Evolutionary conservation across 2,113 vertebrate genomes (phyloP).

Genomic region (Ondatra zibethicus): DNA sequence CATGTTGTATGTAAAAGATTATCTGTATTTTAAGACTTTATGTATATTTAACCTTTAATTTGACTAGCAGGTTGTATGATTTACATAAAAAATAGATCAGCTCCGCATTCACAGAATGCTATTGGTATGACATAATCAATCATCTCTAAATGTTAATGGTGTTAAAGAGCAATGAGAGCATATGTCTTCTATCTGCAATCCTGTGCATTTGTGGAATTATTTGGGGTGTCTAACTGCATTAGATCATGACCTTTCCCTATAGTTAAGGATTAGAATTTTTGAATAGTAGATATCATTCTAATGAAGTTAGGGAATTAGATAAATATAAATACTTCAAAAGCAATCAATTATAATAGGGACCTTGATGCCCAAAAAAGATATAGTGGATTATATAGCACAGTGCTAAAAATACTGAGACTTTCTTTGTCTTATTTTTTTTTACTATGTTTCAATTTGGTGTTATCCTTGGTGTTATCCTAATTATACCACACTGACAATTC

Average conservation of each 20-base stretch:
- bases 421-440: constrained; percentile 71
- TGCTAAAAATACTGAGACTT: constrained; percentile 70
- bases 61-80: constrained; percentile 88
- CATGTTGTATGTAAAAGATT: constrained; percentile 80
- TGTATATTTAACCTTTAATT: constrained; percentile 91
- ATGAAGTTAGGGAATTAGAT: constrained; percentile 55
- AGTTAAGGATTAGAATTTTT: constrained; percentile 60
- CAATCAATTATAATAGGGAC: constrained; percentile 51
- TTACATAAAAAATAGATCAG: constrained; percentile 90
- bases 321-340: constrained; percentile 65
- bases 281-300: constrained; percentile 64
- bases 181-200: constrained; percentile 88
- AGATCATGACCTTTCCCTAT: constrained; percentile 67
- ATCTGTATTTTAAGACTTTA: constrained; percentile 86
- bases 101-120: constrained; percentile 88
- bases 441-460: constrained; percentile 69
- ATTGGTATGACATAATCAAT: constrained; percentile 86
- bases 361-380: constrained; percentile 53
- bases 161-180: constrained; percentile 88
- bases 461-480: constrained; percentile 82
- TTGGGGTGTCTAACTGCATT: constrained; percentile 76
- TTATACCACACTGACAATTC: constrained; percentile 69
- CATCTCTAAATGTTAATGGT: constrained; percentile 90
- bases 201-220: constrained; percentile 85
- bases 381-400: constrained; percentile 37